A percentile compares a stretch with the other conserved stretches of the same genome.
These are phyloP conservation scores for Triplophysa dalaica DNA, from an alignment of 2,113 vertebrate species.

Conservation along the genomic window DNA sequence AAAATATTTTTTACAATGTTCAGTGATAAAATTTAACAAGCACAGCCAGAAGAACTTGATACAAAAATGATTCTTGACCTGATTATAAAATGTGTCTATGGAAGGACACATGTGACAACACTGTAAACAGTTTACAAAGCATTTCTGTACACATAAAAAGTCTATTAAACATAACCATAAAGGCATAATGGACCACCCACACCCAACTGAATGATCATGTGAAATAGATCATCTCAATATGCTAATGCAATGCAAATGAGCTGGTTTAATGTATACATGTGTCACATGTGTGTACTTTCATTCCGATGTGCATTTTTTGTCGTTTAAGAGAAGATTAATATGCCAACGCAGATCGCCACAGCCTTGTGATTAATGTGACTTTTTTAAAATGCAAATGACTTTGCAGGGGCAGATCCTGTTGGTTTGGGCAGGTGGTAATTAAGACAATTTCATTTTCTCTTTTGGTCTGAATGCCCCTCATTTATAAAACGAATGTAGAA, in stretches of 20 bases:
- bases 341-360: constrained; percentile 8
- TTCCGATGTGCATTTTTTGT: constrained; percentile 17
- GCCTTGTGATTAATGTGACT: constrained; percentile 53
- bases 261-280: constrained; percentile 30
- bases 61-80: neutral
- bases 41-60: neutral
- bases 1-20: neutral
- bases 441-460: neutral
- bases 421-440: constrained; percentile 8
- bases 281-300: constrained; percentile 10
- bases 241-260: constrained; percentile 49
- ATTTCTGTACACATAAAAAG: constrained; percentile 10
- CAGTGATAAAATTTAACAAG: neutral
- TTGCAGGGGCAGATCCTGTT: constrained; percentile 1
- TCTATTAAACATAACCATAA: constrained; percentile 4
- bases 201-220: constrained; percentile 32
- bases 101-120: neutral
- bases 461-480: neutral
- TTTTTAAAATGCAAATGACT: constrained; percentile 44
- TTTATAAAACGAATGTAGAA: too few relatives aligned
- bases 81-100: neutral
- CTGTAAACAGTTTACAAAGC: neutral
- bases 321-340: constrained; percentile 34
- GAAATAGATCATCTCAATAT: constrained; percentile 43
- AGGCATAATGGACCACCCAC: constrained; percentile 4